These are phyloP conservation scores for Anolis sagrei DNA, from an alignment of 2,113 vertebrate species.

Conservation along the genomic window DNA sequence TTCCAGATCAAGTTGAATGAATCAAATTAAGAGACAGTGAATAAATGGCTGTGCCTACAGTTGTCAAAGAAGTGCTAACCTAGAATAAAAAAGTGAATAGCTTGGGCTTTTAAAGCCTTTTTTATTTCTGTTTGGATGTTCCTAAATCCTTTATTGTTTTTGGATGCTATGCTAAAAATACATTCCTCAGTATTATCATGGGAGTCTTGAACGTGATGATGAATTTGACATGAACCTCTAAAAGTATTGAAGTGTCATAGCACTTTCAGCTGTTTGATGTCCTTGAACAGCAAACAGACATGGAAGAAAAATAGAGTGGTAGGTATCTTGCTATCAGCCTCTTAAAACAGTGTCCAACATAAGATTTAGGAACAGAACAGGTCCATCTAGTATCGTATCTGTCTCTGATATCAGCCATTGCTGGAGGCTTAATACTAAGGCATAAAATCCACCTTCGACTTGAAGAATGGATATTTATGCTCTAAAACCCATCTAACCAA, in stretches of 20 bases:
- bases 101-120: conserved; percentile 8
- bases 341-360: conserved; percentile 18
- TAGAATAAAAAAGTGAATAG: neutral
- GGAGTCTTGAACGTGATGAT: neutral
- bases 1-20: conserved; percentile 13
- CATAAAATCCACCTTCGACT: neutral
- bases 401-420: neutral
- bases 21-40: conserved; percentile 25
- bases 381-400: neutral
- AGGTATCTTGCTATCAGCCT: neutral
- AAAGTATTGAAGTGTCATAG: conserved; percentile 18
- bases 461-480: conserved; percentile 18
- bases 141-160: neutral
- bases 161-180: neutral
- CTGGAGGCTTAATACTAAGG: conserved; percentile 15
- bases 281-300: neutral
- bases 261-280: conserved; percentile 25
- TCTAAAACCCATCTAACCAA: conserved; percentile 7
- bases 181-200: neutral
- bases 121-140: neutral
- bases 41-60: neutral
- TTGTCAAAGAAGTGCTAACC: neutral
- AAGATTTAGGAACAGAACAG: conserved; percentile 20
- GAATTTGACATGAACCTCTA: conserved; percentile 18
- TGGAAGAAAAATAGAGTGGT: conserved; percentile 21